Percentiles rank a stretch among this genome's conserved stretches.
Evolutionary conservation across 2,888 invertebrate species (phyloP).

Genomic region (Allolobophora icterica): DNA sequence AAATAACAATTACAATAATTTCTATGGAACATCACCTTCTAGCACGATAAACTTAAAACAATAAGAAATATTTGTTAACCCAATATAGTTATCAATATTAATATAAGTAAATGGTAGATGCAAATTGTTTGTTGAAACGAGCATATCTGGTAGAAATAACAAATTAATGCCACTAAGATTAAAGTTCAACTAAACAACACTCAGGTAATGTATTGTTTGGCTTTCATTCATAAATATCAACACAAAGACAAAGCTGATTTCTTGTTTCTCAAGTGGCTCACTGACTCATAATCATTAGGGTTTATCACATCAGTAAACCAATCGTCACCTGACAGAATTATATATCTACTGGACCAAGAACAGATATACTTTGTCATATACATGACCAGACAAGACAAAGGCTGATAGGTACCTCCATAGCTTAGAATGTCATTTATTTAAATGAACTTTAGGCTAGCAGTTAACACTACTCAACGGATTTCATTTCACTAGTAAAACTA

Average conservation of each 20-base stretch:
- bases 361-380: neutral
- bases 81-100: neutral
- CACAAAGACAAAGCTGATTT: neutral
- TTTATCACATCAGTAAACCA: neutral
- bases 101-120: neutral
- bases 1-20: neutral
- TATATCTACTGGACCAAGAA: neutral
- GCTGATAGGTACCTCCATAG: neutral
- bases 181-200: no score
- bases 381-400: neutral
- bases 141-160: neutral
- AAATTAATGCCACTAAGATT: no score
- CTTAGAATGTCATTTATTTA: neutral
- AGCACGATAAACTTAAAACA: neutral
- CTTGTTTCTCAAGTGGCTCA: neutral
- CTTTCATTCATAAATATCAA: no score
- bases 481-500: neutral
- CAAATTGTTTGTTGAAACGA: neutral
- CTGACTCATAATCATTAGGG: neutral
- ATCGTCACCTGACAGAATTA: conserved; percentile 7
- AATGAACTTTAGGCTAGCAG: neutral
- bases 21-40: neutral
- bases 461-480: neutral
- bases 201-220: no score
- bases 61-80: neutral